Conservation (phyloP, 2,888 invertebrate genomes). For the Stegana nigrithorax region DNA sequence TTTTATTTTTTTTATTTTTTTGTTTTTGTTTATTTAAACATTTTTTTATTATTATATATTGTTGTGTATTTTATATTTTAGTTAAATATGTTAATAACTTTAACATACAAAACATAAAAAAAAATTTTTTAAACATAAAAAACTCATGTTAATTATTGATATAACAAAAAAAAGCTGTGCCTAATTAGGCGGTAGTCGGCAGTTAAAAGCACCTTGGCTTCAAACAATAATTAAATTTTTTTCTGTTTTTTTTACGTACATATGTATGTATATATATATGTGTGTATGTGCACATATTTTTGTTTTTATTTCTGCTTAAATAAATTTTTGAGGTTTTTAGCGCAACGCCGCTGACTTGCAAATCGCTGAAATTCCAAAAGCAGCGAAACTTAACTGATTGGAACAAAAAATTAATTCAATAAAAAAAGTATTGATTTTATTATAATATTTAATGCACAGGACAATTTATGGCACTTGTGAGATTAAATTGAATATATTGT, state of each 20-base stretch:
- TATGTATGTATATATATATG: constrained; percentile 17
- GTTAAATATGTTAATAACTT: constrained; percentile 32
- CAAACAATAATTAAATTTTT: constrained; percentile 42
- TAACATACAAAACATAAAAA: constrained; percentile 24
- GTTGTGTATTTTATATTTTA: constrained; percentile 8
- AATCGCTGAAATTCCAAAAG: no score
- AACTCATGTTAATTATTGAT: not conserved
- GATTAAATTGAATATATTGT: no score
- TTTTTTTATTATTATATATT: not conserved
- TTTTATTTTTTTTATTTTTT: constrained; percentile 13
- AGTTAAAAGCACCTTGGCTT: constrained; percentile 38
- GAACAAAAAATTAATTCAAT: constrained; percentile 30
- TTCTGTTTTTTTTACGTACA: not conserved
- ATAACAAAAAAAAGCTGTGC: constrained; percentile 32
- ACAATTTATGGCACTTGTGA: constrained; percentile 26
- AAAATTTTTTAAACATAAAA: constrained; percentile 21
- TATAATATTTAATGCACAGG: constrained; percentile 33
- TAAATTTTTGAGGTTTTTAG: no score
- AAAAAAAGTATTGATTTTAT: constrained; percentile 19
- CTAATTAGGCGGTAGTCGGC: constrained; percentile 40
- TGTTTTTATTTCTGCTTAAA: constrained; percentile 18
- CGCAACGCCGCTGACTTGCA: no score
- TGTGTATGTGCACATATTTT: constrained; percentile 8
- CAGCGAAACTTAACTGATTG: constrained; percentile 28
- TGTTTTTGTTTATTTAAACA: constrained; percentile 5